Base-by-base conservation (phyloP, 2,113 vertebrate genomes). In the Pedionomus torquatus region DNA sequence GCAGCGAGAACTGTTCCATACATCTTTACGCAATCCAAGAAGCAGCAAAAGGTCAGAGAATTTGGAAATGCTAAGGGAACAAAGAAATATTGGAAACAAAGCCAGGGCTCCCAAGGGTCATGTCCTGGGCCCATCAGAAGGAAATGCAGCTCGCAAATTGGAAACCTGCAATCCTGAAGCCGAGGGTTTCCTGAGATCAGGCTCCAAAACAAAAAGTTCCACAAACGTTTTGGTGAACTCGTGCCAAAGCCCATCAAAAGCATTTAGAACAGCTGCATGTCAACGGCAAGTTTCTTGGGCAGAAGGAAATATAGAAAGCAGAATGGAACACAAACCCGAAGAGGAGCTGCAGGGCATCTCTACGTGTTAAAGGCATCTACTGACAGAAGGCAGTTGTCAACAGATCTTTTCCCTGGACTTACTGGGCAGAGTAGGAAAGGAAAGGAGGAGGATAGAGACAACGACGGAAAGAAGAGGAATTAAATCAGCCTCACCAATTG, bases 401-500 rank as follows among this genome's bases (percentile, higher is more conserved):
- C 23, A 48, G 7, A 15, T 33, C 44, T 90, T 87, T 55, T 52
- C 43, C 20, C 60, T 65, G 24, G 28, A 33, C 48, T 64, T 44
- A 19, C 39, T 41, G 37, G 20, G 28, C 30, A 54, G 52, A 17
- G 26, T 30, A 54, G 52, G 52, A 30, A 52, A 52, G 30, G 13
- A 43, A 75, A 49, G 31, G 14, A 79, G 33, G 20, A 52, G 24
- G 24, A 30, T 18, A 69, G 37, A 93, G 33, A 58, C 81, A 66
- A 17, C 0, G 60, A 78, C 55, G 39, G 33, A 41, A 66, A 55
- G 28, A 80, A 33, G 33, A n/a, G 19, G 54, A 83, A 48, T 44
- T 15, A 71, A 74, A 68, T 20, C n/a, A n/a, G 74, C 93, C 95
- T 98, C 98, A 99, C 99, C 99, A 89, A 99, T 99, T 48, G 99